Percentiles rank a stretch among this genome's conserved stretches.
These are phyloP conservation scores for Spinibarbus caldwelli DNA, from an alignment of 2,797 vertebrate genomes.

Conservation along the genomic window DNA sequence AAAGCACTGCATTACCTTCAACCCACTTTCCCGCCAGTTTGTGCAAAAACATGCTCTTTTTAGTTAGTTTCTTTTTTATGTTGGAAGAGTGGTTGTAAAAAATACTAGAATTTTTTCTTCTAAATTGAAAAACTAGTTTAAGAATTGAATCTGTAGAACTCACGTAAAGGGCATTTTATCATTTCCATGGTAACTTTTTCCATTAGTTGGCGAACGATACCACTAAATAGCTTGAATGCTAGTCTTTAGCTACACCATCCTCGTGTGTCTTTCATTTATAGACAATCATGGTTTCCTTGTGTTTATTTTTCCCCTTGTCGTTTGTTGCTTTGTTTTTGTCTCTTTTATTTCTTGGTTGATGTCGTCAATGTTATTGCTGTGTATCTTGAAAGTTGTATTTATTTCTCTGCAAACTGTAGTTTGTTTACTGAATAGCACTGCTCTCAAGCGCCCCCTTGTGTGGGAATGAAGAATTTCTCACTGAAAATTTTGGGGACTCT, in stretches of 20 bases:
- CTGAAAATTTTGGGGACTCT: conserved; percentile 67
- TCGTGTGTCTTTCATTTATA: conserved; percentile 93
- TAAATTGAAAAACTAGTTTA: conserved; percentile 47
- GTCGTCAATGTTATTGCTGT: conserved; percentile 87
- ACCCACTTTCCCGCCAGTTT: conserved; percentile 41
- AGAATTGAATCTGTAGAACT: conserved; percentile 46
- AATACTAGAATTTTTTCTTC: conserved; percentile 36
- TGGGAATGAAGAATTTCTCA: conserved; percentile 73
- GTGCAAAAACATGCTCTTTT: conserved; percentile 37
- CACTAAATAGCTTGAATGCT: conserved; percentile 88
- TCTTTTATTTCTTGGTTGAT: conserved; percentile 67
- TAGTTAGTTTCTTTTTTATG: conserved; percentile 14
- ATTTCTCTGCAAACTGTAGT: conserved; percentile 98
- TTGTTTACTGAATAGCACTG: conserved; percentile 99
- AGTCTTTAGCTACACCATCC: conserved; percentile 87
- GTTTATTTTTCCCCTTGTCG: conserved; percentile 68
- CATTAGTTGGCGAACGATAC: conserved; percentile 78
- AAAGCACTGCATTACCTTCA: conserved; percentile 59
- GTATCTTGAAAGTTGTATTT: conserved; percentile 97
- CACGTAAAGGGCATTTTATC: conserved; percentile 59
- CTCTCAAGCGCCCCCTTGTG: conserved; percentile 79
- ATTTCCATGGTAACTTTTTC: conserved; percentile 52
- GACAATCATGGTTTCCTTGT: conserved; percentile 90
- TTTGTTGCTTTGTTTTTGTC: conserved; percentile 58
- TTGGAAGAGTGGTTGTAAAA: conserved; percentile 51